Evolutionary conservation across 2,113 vertebrate genomes (phyloP).

Genomic region (Gambusia holbrooki): DNA sequence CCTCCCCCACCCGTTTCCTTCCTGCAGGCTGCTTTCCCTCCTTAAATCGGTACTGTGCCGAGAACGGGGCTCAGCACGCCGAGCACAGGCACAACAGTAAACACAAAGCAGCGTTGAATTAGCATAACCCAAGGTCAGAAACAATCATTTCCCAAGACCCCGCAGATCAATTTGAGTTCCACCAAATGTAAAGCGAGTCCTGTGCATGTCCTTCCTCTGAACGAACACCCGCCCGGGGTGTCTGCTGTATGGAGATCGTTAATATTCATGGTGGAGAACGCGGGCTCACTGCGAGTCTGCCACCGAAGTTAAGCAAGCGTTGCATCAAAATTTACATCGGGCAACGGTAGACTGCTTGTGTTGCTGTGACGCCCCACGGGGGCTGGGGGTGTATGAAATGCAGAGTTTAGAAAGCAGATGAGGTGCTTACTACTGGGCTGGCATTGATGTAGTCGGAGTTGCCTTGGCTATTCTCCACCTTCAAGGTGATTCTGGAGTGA

Average conservation of each 20-base stretch:
- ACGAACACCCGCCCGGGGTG: slow-evolving; percentile 46
- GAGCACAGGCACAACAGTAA: slow-evolving; percentile 41
- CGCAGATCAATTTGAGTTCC: slow-evolving; percentile 47
- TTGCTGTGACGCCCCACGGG: slow-evolving; percentile 35
- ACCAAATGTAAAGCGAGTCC: slow-evolving; percentile 38
- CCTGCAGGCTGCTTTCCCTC: slow-evolving; percentile 21
- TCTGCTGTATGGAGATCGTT: slow-evolving; percentile 48
- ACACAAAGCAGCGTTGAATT: slow-evolving; percentile 59
- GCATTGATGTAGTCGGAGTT: slow-evolving; percentile 97
- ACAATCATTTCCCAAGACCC: slow-evolving; percentile 51
- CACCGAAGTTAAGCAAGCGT: slow-evolving; percentile 55
- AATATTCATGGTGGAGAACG: slow-evolving; percentile 65
- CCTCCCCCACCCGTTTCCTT: neutral
- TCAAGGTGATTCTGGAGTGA: slow-evolving; percentile 93
- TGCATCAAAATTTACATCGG: slow-evolving; percentile 61
- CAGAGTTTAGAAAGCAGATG: slow-evolving; percentile 40
- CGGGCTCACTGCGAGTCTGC: slow-evolving; percentile 21
- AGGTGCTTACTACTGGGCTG: slow-evolving; percentile 94
- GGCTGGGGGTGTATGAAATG: slow-evolving; percentile 2
- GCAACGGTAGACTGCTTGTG: slow-evolving; percentile 50
- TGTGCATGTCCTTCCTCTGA: slow-evolving; percentile 34
- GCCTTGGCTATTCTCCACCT: slow-evolving; percentile 87
- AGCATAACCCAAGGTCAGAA: slow-evolving; percentile 67
- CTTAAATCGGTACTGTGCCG: slow-evolving; percentile 18
- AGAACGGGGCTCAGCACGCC: slow-evolving; percentile 17